Conservation (phyloP, 2,113 vertebrate species). For the Paedocypris sp. region DNA sequence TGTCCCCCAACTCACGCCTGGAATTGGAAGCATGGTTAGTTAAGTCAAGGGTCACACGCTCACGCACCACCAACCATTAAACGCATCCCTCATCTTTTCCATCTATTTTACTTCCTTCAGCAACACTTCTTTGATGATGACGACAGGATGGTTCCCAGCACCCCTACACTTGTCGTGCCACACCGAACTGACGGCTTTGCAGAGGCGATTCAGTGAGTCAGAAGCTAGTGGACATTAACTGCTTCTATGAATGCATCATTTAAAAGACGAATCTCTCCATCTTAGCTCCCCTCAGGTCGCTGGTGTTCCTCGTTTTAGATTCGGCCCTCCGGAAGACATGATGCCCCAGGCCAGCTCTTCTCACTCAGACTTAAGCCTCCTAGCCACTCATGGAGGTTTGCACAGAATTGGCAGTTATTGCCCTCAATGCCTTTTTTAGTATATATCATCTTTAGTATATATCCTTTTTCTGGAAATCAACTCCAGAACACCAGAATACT, state of each 20-base stretch:
- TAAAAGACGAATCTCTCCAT: background rate
- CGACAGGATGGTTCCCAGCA: conserved; percentile 95
- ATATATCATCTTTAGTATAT: too few relatives aligned
- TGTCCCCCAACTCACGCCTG: conserved; percentile 89
- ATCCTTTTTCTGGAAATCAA: too few relatives aligned
- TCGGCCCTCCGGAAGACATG: conserved; percentile 92
- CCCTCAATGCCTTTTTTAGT: too few relatives aligned
- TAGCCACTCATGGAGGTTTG: conserved; percentile 93
- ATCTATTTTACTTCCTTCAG: conserved; percentile 48
- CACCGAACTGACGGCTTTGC: conserved; percentile 96
- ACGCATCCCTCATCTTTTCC: background rate
- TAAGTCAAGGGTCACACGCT: background rate
- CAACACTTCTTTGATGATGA: conserved; percentile 98
- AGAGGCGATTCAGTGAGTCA: conserved; percentile 91
- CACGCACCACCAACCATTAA: background rate
- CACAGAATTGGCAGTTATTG: background rate
- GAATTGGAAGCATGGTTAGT: conserved; percentile 84
- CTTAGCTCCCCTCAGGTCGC: conserved; percentile 91
- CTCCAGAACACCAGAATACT: too few relatives aligned
- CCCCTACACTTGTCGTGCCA: conserved; percentile 90
- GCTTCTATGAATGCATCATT: background rate
- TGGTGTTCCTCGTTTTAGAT: conserved; percentile 86
- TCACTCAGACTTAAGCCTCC: conserved; percentile 89
- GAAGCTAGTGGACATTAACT: background rate
- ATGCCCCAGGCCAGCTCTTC: conserved; percentile 78